Conservation (phyloP, 2,797 vertebrate species). For the Notolepis coatsorum region DNA sequence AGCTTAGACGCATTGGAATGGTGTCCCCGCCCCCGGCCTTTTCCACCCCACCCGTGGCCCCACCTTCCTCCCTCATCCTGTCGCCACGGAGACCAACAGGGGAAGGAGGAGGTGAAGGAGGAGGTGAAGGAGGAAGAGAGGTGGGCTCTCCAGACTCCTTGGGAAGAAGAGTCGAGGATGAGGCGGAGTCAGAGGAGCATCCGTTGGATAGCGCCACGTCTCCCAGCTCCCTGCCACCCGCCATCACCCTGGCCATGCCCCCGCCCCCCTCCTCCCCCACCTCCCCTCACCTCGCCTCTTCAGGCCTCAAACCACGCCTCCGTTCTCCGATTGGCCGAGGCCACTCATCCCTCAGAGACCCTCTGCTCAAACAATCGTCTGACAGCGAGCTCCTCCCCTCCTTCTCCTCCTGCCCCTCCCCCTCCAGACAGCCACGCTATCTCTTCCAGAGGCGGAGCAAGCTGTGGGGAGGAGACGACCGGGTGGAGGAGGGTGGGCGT, state of each 20-base stretch:
- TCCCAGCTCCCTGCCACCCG: conserved; percentile 93
- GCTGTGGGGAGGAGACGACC: conserved; percentile 96
- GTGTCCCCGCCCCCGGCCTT: conserved; percentile 95
- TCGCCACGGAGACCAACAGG: conserved; percentile 73
- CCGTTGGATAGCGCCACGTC: no score
- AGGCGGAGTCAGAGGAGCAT: no score
- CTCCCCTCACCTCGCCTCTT: conserved; percentile 88
- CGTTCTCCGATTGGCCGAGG: conserved; percentile 82
- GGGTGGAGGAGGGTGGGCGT: conserved; percentile 82
- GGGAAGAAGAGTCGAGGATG: conserved; percentile 87
- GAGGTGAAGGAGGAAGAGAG: conserved; percentile 78
- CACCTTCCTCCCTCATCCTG: conserved; percentile 75
- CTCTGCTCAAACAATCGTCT: conserved; percentile 97
- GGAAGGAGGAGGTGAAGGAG: conserved; percentile 64
- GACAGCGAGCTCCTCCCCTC: conserved; percentile 98
- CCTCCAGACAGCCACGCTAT: conserved; percentile 91
- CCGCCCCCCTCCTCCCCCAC: conserved; percentile 85
- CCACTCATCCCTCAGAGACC: conserved; percentile 91
- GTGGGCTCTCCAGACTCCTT: conserved; percentile 91
- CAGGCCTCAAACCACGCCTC: conserved; percentile 90
- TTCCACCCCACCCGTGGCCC: conserved; percentile 73
- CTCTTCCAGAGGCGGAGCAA: conserved; percentile 99
- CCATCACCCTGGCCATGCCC: conserved; percentile 90
- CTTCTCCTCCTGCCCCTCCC: conserved; percentile 71
- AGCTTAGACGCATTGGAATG: conserved; percentile 94